Percentiles rank a stretch among this genome's conserved stretches.
Evolutionary conservation across 1,140 invertebrate genomes (phyloP).

Genomic region (Anadara kagoshimensis): DNA sequence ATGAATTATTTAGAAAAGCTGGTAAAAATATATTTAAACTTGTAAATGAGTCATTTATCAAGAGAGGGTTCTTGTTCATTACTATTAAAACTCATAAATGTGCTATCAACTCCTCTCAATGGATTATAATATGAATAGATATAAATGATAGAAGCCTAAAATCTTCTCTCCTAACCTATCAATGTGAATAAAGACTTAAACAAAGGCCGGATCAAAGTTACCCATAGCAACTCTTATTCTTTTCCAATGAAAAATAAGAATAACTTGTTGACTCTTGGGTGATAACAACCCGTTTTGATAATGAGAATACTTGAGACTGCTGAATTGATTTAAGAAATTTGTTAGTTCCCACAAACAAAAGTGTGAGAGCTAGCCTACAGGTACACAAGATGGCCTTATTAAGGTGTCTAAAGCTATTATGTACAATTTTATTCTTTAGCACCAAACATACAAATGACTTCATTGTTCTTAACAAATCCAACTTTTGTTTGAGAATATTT

Average conservation of each 20-base stretch:
- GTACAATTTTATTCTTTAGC: too few species aligned
- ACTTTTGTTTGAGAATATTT: too few species aligned
- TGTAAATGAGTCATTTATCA: constrained; percentile 22
- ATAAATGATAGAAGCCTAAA: constrained; percentile 49
- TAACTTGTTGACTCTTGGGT: constrained; percentile 24
- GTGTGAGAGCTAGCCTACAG: constrained; percentile 29
- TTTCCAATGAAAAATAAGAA: constrained; percentile 9
- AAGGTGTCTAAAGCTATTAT: too few species aligned
- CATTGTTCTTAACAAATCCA: too few species aligned
- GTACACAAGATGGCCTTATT: constrained; percentile 36
- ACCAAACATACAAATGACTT: too few species aligned
- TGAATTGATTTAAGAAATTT: constrained; percentile 63
- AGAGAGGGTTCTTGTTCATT: constrained; percentile 36
- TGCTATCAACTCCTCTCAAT: constrained; percentile 58
- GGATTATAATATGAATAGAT: constrained; percentile 68
- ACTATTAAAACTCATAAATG: constrained; percentile 60
- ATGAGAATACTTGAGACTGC: constrained; percentile 40
- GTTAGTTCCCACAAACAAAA: constrained; percentile 45
- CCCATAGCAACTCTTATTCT: constrained; percentile 47
- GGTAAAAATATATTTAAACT: constrained; percentile 15
- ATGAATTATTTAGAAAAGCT: constrained; percentile 31
- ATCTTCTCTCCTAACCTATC: constrained; percentile 56
- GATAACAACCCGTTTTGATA: constrained; percentile 41
- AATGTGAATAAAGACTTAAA: constrained; percentile 60
- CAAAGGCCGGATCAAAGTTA: constrained; percentile 56